Evolutionary conservation across 2,113 vertebrate genomes (phyloP).

Genomic region (Gulo gulo): DNA sequence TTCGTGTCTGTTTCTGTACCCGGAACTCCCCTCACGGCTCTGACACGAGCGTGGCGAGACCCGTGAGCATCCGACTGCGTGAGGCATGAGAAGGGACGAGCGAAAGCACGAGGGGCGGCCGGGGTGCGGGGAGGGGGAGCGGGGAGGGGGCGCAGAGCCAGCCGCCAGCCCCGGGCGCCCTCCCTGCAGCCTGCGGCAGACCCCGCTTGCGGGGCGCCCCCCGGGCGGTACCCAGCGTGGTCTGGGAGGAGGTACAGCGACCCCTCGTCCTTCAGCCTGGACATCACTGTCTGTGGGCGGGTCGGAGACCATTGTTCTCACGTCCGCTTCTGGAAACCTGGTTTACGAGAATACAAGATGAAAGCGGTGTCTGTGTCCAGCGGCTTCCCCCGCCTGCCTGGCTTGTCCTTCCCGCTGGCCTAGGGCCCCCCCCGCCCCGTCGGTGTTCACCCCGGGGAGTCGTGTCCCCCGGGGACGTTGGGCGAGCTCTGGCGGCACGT

Average conservation of each 20-base stretch:
- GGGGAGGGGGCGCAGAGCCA: rapidly evolving
- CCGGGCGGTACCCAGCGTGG: background rate
- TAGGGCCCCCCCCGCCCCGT: background rate
- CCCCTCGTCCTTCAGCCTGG: background rate
- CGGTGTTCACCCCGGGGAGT: background rate
- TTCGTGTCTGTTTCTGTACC: rapidly evolving
- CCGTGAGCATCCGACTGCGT: background rate
- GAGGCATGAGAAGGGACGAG: background rate
- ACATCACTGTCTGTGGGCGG: rapidly evolving
- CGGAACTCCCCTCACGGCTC: rapidly evolving
- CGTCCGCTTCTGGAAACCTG: background rate
- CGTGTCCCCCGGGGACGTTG: background rate
- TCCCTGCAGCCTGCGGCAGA: background rate
- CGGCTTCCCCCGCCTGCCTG: rapidly evolving
- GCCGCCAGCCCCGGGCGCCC: rapidly evolving
- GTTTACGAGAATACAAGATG: background rate
- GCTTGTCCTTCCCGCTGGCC: too few species aligned
- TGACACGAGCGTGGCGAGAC: rapidly evolving
- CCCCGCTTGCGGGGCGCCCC: background rate
- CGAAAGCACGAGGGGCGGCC: background rate
- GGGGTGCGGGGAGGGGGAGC: background rate
- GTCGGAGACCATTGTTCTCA: rapidly evolving
- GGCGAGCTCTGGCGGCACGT: background rate
- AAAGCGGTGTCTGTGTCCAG: background rate
- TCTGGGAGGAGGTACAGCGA: rapidly evolving